Base-by-base conservation (phyloP, 1,140 invertebrate species). In the Drosophila murphyi region DNA sequence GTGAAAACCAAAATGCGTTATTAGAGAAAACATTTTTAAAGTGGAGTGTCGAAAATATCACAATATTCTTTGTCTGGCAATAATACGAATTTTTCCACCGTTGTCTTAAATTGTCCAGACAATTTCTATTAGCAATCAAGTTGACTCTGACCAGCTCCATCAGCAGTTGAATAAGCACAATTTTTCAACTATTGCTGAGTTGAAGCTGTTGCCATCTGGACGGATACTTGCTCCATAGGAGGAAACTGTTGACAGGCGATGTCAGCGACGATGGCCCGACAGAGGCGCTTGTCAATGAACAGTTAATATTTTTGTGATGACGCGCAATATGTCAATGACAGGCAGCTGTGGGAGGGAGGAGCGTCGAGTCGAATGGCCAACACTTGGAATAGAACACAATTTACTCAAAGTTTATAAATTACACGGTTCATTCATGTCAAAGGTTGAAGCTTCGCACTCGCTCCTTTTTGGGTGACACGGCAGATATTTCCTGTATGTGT, bases 291-390 rank as follows among this genome's bases (percentile, higher is more conserved):
- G 83, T 79, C 82, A 80, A 88, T 87, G 69, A 88, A 86, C 82
- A 88, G 82, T 87, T 87, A 77, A 87, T 89, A 83, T 83, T 78
- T 87, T 80, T 78, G 70, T 80, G 80, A 88, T 88, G 78, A 80
- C 72, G 68, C 61, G 65, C 80, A 89, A 89, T 88, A 89, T 78
- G 77, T 89, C 85, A 88, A 60, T 78, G 80, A 89, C 76, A 88
- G 83, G 39, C 79, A 31, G 29, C 0, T 3, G 5, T 1, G 20
- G 10, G 51, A 29, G 6, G 12, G 32, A 4, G 12, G 12, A n/a
- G 32, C 8, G 28, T 10, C 28, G 31, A 71, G 54, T 51, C 43
- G 54, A 45, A 37, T 39, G 37, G 39, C 43, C 39, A 43, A 57
- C 60, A 50, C 50, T 70, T 56, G 43, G 43, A 8, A 39, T 65